Evolutionary conservation across 2,888 invertebrate genomes (phyloP), one percentile per base, ranked within the genome.

Genomic region (Cataglyphis albicans): DNA sequence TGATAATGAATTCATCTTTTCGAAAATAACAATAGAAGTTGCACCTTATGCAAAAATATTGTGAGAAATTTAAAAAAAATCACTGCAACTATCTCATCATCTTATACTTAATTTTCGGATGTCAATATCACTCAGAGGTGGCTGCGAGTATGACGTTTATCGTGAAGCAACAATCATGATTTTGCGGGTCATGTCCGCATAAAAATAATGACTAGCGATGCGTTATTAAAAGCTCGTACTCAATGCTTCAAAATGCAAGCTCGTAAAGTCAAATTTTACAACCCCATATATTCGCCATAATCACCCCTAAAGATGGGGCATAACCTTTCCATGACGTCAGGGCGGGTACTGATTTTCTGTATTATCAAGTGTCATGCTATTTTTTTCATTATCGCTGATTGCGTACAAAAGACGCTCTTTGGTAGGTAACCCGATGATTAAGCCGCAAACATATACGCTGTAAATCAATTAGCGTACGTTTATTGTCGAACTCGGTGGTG

Each of bases 191-290:
- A 68, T 29, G 61, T 63, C 64, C 52, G 65, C 80, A 78, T 67
- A 74, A 73, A 65, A 68, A 86, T 86, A 90, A 90, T 73, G 85
- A 87, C 87, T 86, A 89, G 83, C 83, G 87, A 88, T 89, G 88
- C 85, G 89, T 91, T 90, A 92, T 92, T 92, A 92, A 91, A 92
- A 91, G 87, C 84, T 44, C 82, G 57, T 84, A 88, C 87, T 89
- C 87, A 88, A 91, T 92, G 87, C 85, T 85, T 90, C 85, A 87
- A 90, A 90, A 92, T 90, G 91, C 87, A 90, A 88, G 86, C 86
- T 92, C 92, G 88, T 92, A 92, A 92, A 92, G 85, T 38, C 67
- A 65, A 85, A 82, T 82, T 92, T 92, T 92, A 92, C 88, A 92
- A 87, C 89, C 87, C 90, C 83, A 89, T 92, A 91, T 90, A 91